Percentiles rank a stretch among this genome's conserved stretches.
phyloP scores from a whole-genome alignment of 2,797 vertebrate genomes.

The Petrocephalus sullivani region DNA sequence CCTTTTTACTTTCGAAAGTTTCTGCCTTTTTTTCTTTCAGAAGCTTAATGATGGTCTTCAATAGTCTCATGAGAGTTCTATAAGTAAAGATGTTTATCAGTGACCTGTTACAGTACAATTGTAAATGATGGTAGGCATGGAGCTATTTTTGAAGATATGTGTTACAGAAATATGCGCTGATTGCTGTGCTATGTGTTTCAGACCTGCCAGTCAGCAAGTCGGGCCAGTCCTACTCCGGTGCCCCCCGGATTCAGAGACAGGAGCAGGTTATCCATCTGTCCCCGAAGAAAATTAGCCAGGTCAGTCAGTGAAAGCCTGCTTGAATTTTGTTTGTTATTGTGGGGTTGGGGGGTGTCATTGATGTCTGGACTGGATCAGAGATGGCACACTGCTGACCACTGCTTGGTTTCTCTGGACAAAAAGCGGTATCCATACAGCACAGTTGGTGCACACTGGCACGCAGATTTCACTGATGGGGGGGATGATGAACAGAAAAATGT shows the following conservation, averaged over 20 bases:
- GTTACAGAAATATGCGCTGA: background rate
- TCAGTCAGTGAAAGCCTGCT: conserved; percentile 43
- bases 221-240: conserved; percentile 78
- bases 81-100: background rate
- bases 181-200: conserved; percentile 58
- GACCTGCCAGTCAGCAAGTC: conserved; percentile 75
- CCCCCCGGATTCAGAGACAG: conserved; percentile 87
- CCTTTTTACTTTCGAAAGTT: background rate
- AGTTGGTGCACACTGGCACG: background rate
- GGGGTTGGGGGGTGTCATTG: background rate
- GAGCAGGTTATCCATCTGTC: conserved; percentile 94
- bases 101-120: background rate
- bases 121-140: background rate
- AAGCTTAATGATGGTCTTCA: background rate
- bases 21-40: background rate
- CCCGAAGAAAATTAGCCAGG: conserved; percentile 93
- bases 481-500: no score
- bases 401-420: background rate
- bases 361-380: background rate
- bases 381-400: background rate
- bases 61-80: background rate
- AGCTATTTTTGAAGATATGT: background rate
- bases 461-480: background rate
- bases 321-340: background rate
- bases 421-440: background rate